Conservation (phyloP, 2,113 vertebrate genomes). For the Actenoides hombroni region DNA sequence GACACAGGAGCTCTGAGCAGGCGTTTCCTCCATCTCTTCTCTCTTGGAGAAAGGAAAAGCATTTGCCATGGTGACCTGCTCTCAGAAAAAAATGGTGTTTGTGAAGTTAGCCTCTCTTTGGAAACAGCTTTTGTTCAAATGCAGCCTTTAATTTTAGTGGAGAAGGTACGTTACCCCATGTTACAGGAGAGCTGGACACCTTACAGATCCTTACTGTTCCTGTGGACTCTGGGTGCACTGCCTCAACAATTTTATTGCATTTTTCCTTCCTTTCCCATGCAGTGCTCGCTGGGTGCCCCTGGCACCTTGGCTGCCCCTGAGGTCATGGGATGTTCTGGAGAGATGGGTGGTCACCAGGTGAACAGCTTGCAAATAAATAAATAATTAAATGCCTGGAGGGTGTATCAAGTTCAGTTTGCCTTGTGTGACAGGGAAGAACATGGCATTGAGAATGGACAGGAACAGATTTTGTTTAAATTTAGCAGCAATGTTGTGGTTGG, state of each 20-base stretch:
- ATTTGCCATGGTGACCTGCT: background rate
- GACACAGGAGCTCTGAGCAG: background rate
- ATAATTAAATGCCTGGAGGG: background rate
- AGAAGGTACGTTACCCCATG: background rate
- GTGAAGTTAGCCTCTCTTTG: background rate
- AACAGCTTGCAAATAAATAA: background rate
- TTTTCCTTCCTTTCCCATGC: background rate
- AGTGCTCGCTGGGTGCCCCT: background rate
- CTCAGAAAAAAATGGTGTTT: accelerated
- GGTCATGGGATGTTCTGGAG: background rate
- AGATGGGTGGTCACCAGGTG: background rate
- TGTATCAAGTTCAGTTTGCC: background rate
- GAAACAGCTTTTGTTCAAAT: background rate
- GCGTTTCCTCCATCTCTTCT: background rate
- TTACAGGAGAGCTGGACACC: background rate
- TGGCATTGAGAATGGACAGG: background rate
- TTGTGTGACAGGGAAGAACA: background rate
- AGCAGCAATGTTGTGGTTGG: conserved; percentile 17
- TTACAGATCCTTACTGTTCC: background rate
- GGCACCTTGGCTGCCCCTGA: background rate
- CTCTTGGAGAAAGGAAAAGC: background rate
- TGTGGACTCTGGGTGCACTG: background rate
- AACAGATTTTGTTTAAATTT: conserved; percentile 64
- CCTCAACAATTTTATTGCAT: background rate
- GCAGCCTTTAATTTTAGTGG: background rate